Percentiles rank a stretch among this genome's conserved stretches.
These are phyloP conservation scores for Melanargia galathea DNA, from an alignment of 2,888 invertebrate genomes.

Conservation along the genomic window DNA sequence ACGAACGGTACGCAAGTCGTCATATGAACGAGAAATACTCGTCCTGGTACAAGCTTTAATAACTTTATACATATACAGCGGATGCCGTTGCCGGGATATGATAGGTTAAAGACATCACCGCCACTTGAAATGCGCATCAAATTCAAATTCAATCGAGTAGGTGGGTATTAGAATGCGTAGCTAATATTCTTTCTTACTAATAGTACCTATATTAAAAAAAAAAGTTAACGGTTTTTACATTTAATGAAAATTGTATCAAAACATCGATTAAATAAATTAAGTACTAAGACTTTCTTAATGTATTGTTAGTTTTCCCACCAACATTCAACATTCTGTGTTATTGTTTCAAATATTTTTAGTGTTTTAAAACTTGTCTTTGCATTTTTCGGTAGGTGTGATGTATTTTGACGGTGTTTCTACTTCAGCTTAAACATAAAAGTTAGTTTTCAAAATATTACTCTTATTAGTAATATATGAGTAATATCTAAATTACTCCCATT, in stretches of 20 bases:
- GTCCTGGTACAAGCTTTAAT: slow-evolving; percentile 46
- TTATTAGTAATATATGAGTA: too few relatives aligned
- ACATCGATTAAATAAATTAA: not conserved
- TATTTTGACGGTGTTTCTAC: too few relatives aligned
- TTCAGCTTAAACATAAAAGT: too few relatives aligned
- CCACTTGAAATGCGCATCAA: slow-evolving; percentile 34
- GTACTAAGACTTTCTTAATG: not conserved
- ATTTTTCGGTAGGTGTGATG: too few relatives aligned
- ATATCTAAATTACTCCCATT: too few relatives aligned
- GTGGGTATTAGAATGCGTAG: slow-evolving; percentile 18
- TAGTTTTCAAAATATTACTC: too few relatives aligned
- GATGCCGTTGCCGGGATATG: slow-evolving; percentile 44
- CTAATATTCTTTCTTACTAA: slow-evolving; percentile 10
- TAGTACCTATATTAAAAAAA: too few relatives aligned
- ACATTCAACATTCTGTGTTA: too few relatives aligned
- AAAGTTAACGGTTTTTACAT: slow-evolving; percentile 1
- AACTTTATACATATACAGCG: slow-evolving; percentile 40
- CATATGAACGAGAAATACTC: slow-evolving; percentile 52
- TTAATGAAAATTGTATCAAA: not conserved
- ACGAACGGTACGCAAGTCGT: slow-evolving; percentile 44
- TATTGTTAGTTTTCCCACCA: not conserved
- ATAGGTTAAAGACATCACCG: slow-evolving; percentile 34
- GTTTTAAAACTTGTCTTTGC: too few relatives aligned
- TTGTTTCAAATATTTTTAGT: too few relatives aligned
- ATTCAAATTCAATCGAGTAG: slow-evolving; percentile 32